Evolutionary conservation across 2,113 vertebrate species (phyloP).

Genomic region (Sylvia atricapilla): DNA sequence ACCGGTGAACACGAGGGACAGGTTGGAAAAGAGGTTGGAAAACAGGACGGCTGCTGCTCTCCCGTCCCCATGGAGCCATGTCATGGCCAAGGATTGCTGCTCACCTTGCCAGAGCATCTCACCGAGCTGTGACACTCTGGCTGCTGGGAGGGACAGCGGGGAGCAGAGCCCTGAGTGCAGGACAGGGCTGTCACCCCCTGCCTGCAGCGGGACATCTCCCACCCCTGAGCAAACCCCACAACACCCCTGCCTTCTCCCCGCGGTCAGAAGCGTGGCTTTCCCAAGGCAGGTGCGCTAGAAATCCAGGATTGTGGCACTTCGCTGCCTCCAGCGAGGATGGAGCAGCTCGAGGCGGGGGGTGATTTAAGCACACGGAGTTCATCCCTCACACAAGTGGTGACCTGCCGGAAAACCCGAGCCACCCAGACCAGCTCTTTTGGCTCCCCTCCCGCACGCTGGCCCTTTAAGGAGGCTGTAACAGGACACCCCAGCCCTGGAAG

Average conservation of each 20-base stretch:
- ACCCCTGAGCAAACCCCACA: background rate
- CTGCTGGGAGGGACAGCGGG: accelerated
- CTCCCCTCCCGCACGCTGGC: conserved; percentile 47
- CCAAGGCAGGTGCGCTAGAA: background rate
- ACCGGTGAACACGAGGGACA: background rate
- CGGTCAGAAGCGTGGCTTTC: background rate
- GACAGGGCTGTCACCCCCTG: background rate
- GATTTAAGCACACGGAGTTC: background rate
- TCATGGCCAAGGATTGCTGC: background rate
- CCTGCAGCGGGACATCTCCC: background rate
- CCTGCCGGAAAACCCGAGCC: conserved; percentile 38
- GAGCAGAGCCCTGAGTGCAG: background rate
- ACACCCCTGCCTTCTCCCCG: background rate
- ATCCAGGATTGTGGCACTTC: background rate
- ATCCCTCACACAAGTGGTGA: conserved; percentile 54
- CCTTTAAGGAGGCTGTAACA: conserved; percentile 84
- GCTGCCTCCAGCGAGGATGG: background rate
- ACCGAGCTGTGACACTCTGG: background rate
- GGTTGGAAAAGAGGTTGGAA: background rate
- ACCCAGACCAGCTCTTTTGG: conserved; percentile 16
- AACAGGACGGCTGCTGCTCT: accelerated
- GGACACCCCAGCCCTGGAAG: conserved; percentile 73
- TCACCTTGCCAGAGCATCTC: background rate
- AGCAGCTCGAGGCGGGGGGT: background rate
- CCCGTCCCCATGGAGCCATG: accelerated